Conservation (phyloP, 1,140 invertebrate species). For the Brachionus koreanus region DNA sequence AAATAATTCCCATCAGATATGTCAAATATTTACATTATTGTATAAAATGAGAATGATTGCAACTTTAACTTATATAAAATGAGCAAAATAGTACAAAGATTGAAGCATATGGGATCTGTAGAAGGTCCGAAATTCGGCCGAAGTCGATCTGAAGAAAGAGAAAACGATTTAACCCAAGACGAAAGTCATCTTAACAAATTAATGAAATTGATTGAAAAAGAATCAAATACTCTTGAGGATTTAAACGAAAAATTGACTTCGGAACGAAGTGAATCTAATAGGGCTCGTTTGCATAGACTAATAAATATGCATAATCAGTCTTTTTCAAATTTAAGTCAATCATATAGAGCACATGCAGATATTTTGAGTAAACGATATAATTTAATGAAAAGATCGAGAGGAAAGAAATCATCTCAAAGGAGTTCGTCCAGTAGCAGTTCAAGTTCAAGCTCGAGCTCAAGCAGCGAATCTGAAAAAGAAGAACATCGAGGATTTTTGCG, state of each 20-base stretch:
- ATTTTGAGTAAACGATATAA: conserved; percentile 6
- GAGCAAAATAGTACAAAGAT: not conserved
- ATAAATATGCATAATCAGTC: conserved; percentile 15
- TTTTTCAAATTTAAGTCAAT: not conserved
- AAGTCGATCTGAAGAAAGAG: not conserved
- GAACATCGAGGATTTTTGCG: not conserved
- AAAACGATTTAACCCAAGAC: not conserved
- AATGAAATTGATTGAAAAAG: conserved; percentile 26
- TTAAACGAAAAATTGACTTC: not conserved
- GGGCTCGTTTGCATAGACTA: not conserved
- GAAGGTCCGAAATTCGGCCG: not conserved
- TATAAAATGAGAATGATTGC: not conserved
- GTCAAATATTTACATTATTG: not conserved
- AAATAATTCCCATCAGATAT: not conserved
- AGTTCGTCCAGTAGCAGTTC: not conserved
- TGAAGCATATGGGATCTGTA: not conserved
- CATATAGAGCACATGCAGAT: not conserved
- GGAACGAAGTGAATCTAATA: not conserved
- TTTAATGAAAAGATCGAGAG: not conserved
- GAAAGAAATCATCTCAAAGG: not conserved
- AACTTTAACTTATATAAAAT: not conserved
- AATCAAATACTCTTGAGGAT: not conserved
- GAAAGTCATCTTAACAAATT: not conserved
- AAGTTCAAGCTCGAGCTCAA: not conserved
- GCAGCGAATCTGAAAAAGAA: not conserved